phyloP scores from a whole-genome alignment of 37 sponge, comb jelly and placozoan genomes.

The Cliona cf. orientalis region DNA sequence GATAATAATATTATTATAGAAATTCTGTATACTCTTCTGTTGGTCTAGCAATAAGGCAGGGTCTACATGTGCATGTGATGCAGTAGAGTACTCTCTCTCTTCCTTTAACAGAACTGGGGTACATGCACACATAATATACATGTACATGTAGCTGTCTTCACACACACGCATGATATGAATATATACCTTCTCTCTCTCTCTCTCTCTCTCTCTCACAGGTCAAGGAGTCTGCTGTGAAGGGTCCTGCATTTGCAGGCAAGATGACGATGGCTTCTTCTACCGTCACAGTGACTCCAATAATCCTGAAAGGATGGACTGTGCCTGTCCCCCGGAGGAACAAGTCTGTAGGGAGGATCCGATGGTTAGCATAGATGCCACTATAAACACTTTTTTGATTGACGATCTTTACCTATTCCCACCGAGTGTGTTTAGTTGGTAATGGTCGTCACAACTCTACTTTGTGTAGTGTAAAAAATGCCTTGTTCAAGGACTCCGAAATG shows the following conservation, averaged over 20 bases:
- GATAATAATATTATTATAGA: too few relatives aligned
- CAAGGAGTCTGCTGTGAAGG: slow-evolving; percentile 47
- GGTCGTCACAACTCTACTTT: too few relatives aligned
- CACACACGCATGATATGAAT: neutral
- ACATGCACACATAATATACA: too few relatives aligned
- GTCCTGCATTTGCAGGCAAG: slow-evolving; percentile 4
- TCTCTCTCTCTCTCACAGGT: slow-evolving; percentile 6
- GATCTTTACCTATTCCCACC: neutral
- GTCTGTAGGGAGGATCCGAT: neutral
- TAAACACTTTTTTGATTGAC: neutral
- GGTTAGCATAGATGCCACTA: too few relatives aligned
- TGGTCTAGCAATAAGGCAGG: too few relatives aligned
- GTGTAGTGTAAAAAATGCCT: too few relatives aligned
- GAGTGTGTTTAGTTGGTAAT: too few relatives aligned
- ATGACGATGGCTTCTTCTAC: neutral
- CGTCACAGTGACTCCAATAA: neutral
- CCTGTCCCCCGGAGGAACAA: slow-evolving; percentile 36
- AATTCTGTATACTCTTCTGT: neutral
- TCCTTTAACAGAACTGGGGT: too few relatives aligned
- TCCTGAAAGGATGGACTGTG: too few relatives aligned
- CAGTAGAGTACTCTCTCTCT: too few relatives aligned
- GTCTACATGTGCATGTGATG: neutral
- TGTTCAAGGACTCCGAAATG: neutral
- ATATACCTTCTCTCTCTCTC: neutral
- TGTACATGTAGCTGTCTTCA: too few relatives aligned